These are phyloP conservation scores for Gavialis gangeticus DNA, from an alignment of 2,113 vertebrate genomes.

Conservation along the genomic window DNA sequence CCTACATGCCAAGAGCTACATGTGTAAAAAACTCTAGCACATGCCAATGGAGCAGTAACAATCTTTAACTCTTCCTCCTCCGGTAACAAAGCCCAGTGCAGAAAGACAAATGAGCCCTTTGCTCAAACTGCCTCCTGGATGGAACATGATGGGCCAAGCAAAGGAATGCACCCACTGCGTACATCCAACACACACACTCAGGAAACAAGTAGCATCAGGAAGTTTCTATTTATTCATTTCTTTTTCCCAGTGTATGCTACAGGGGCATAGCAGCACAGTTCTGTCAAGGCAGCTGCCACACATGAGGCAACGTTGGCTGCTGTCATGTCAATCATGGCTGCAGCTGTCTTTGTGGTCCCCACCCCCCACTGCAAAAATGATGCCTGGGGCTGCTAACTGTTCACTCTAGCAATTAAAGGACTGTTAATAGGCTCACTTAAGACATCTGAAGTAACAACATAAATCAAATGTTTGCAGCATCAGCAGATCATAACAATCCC, in stretches of 20 bases:
- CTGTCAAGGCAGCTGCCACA: neutral
- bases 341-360: no score
- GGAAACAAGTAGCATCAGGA: neutral
- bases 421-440: neutral
- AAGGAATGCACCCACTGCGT: no score
- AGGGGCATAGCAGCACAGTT: neutral
- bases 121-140: neutral
- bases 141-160: neutral
- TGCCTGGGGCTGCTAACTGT: no score
- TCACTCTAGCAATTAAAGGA: no score
- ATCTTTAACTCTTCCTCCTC: neutral
- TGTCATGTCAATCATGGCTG: no score
- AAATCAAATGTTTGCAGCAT: neutral
- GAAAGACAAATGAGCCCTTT: neutral
- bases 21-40: fast-evolving
- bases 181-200: neutral
- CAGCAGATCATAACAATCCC: neutral
- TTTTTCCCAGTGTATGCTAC: neutral
- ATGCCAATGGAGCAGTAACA: fast-evolving
- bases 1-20: neutral
- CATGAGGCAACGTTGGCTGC: no score
- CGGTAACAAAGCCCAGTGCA: neutral
- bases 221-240: neutral
- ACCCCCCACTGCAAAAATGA: no score
- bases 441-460: neutral